Evolutionary conservation across 2,888 invertebrate genomes (phyloP).

Genomic region (Lochmaea crataegi): DNA sequence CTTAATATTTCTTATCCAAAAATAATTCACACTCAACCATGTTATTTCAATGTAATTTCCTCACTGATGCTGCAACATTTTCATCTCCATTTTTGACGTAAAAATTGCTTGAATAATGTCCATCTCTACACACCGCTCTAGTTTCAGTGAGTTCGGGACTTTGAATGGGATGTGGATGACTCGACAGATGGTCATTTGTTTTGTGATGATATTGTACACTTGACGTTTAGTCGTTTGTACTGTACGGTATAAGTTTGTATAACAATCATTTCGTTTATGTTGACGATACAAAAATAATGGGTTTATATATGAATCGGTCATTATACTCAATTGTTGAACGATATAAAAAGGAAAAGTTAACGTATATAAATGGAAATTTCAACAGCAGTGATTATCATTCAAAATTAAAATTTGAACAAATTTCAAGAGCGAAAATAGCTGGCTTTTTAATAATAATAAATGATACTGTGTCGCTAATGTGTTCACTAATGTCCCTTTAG

Average conservation of each 20-base stretch:
- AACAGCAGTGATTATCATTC: not conserved
- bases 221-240: slow-evolving; percentile 18
- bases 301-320: not conserved
- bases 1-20: no score
- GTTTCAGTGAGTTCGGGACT: slow-evolving; percentile 8
- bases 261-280: not conserved
- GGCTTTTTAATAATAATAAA: no score
- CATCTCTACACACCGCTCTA: slow-evolving; percentile 9
- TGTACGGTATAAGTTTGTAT: slow-evolving; percentile 9
- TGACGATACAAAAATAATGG: not conserved
- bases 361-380: not conserved
- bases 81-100: not conserved
- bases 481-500: no score
- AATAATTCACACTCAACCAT: no score
- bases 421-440: no score
- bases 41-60: no score
- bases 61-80: not conserved
- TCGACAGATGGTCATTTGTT: slow-evolving; percentile 30
- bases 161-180: slow-evolving; percentile 3
- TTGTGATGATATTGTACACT: slow-evolving; percentile 19
- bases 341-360: not conserved
- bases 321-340: not conserved
- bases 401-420: no score
- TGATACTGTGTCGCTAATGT: no score
- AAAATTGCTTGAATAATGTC: not conserved